These are phyloP conservation scores for Mactra quadrangularis DNA, from an alignment of 1,140 invertebrate genomes.

Conservation along the genomic window DNA sequence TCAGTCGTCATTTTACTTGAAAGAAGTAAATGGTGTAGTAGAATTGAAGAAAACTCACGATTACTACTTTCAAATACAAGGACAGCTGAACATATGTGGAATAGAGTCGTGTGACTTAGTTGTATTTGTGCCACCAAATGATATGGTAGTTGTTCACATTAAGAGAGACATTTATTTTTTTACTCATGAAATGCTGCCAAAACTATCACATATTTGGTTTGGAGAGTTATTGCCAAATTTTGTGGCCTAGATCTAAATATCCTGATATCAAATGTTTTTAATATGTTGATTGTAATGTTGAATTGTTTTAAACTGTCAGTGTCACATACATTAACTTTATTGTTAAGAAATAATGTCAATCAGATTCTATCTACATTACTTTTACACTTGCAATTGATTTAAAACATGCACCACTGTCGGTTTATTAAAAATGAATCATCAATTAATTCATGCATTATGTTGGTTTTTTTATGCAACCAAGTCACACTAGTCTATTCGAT, in stretches of 20 bases:
- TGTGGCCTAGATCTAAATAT: no score
- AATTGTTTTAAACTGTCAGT: no score
- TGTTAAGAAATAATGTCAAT: no score
- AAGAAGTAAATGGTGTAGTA: not conserved
- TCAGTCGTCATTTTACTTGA: conserved; percentile 8
- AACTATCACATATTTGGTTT: conserved; percentile 6
- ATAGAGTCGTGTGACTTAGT: conserved; percentile 25
- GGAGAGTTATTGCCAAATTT: not conserved
- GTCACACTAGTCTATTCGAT: no score
- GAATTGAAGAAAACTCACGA: conserved; percentile 11
- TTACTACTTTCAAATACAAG: conserved; percentile 3
- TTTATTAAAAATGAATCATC: no score
- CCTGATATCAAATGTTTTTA: conserved; percentile 10
- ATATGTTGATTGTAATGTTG: no score
- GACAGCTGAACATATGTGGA: conserved; percentile 17
- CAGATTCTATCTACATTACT: no score
- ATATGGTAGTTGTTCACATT: not conserved
- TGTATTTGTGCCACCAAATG: conserved; percentile 48
- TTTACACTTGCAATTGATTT: no score
- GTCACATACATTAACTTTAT: no score
- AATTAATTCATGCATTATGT: no score
- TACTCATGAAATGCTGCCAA: not conserved
- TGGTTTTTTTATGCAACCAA: no score
- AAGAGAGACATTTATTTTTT: conserved; percentile 14
- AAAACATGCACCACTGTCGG: no score